Evolutionary conservation across 2,888 invertebrate species (phyloP).

Genomic region (Neoitamus cyanurus): DNA sequence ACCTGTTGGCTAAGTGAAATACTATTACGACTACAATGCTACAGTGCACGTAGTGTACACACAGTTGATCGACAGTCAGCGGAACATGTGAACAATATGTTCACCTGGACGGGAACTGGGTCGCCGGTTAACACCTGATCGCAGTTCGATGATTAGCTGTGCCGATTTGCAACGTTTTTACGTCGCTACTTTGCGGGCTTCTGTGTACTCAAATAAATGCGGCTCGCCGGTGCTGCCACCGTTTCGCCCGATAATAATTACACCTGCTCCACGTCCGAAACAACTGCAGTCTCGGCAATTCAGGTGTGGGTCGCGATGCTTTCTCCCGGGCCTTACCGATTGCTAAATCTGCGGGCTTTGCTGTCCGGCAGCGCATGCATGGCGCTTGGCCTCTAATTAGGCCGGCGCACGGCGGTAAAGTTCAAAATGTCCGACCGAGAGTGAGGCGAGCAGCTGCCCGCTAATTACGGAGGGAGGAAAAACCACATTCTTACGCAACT

Average conservation of each 20-base stretch:
- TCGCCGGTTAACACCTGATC: conserved; percentile 46
- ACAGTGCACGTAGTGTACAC: background rate
- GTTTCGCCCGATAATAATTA: conserved; percentile 21
- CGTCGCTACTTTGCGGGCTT: conserved; percentile 23
- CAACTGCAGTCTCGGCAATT: background rate
- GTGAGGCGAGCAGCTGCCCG: background rate
- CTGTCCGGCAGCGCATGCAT: background rate
- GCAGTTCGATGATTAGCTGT: conserved; percentile 46
- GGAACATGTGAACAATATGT: conserved; percentile 47
- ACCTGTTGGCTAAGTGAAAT: conserved; percentile 23
- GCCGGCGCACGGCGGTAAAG: background rate
- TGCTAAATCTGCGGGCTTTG: background rate
- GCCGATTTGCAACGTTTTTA: conserved; percentile 28
- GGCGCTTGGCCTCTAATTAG: background rate
- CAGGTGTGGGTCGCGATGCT: conserved; percentile 8
- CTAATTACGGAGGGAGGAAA: conserved; percentile 22
- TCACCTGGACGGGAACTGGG: conserved; percentile 45
- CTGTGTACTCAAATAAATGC: conserved; percentile 29
- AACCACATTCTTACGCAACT: conserved; percentile 26
- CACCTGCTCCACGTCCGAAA: background rate
- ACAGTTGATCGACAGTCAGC: conserved; percentile 43
- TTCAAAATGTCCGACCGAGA: background rate
- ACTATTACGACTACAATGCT: conserved; percentile 15
- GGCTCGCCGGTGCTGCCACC: background rate
- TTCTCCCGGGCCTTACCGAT: conserved; percentile 14